Conservation (phyloP, 2,113 vertebrate species). For the Chloroceryle aenea region DNA sequence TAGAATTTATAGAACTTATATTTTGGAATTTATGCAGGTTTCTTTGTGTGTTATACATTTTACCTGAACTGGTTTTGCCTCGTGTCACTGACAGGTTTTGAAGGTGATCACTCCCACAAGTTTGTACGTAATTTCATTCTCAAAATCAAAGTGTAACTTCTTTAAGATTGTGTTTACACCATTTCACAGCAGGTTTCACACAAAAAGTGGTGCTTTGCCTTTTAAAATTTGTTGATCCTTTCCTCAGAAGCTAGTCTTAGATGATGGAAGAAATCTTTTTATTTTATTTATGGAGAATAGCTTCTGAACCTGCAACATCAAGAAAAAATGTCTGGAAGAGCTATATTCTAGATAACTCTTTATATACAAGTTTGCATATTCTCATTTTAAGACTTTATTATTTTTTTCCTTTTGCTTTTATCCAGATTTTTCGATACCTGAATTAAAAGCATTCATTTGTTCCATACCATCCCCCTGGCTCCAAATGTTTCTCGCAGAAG, state of each 20-base stretch:
- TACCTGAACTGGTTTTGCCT: neutral
- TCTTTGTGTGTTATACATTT: neutral
- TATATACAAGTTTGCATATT: neutral
- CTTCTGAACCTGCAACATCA: neutral
- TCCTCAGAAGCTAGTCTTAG: neutral
- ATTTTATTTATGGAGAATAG: neutral
- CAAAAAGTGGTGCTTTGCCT: neutral
- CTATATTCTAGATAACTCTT: neutral
- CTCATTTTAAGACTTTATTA: neutral
- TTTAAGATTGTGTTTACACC: neutral
- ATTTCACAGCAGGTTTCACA: neutral
- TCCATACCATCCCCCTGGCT: conserved; percentile 85
- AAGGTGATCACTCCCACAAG: neutral
- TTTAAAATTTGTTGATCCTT: neutral
- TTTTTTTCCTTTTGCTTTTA: neutral
- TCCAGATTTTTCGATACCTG: conserved; percentile 79
- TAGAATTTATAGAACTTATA: neutral
- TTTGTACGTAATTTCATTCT: neutral
- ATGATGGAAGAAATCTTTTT: neutral
- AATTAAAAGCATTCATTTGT: conserved; percentile 81
- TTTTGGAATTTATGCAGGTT: too few relatives aligned
- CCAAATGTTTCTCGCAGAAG: conserved; percentile 87
- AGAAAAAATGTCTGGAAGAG: neutral
- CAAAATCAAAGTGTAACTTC: neutral
- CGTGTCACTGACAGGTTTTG: neutral